Base-by-base conservation (phyloP, 2,888 invertebrate genomes). In the Eretmocerus hayati region DNA sequence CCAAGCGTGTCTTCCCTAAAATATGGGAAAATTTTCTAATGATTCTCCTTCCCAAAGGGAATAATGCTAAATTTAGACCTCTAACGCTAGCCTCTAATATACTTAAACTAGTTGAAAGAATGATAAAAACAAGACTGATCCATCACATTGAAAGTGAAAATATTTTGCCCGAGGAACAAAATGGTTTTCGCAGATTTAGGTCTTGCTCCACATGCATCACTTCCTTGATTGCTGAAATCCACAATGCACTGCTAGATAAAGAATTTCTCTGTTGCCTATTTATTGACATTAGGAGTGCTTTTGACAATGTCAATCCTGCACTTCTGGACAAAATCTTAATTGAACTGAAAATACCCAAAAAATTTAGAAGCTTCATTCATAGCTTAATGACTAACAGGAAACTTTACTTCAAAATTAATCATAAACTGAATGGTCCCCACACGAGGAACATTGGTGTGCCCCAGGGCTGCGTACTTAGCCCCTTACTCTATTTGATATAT, bases 391-490 rank as follows among this genome's bases (percentile, higher is more conserved):
- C 26, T 2, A 21, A 42, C 5, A 38, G 38, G 30, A 26, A 32
- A 3, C 5, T 48, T 3, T 45, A 20, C n/a, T 45, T 49, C 3
- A 41, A 49, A 36, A 23, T 41, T 3, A 20, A 13, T 2, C n/a
- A 49, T 31, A 2, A 41, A 5, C 18, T 45, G 20, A 5, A 22
- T 13, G 44, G 45, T 2, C 49, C 49, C 1, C 45, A 22, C 6
- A 2, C 5, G 3, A 45, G 13, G 37, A n/a, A 33, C n/a, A 21
- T 16, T 15, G 45, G 46, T 11, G 42, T 39, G 1, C 42, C 50
- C 1, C 46, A 42, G 30, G 46, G 50, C 1, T 19, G 35, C 11
- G 46, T 50, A 1, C n/a, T 50, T 1, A 50, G 46, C 21, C 50
- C 50, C 1, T 16, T 18, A 1, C 16, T 50, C 1, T 50, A 42